These are phyloP conservation scores for Tetrao urogallus DNA, from an alignment of 2,113 vertebrate genomes.

Conservation along the genomic window DNA sequence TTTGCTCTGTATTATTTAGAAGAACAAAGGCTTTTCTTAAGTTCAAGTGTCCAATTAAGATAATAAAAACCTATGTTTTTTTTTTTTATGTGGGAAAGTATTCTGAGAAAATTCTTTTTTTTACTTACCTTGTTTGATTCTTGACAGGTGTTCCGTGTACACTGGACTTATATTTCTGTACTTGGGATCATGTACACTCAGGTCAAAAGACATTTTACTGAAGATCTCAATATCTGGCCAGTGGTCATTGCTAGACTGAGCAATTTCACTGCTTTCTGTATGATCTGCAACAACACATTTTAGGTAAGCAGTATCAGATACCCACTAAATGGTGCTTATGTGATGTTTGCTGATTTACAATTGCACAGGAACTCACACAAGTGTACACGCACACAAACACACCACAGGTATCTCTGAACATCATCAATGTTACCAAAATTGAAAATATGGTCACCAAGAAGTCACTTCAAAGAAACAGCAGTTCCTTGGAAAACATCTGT, in stretches of 20 bases:
- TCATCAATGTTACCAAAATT: neutral
- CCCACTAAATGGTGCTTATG: neutral
- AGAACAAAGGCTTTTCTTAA: neutral
- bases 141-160: constrained; percentile 84
- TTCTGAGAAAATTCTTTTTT: neutral
- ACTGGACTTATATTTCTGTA: constrained; percentile 89
- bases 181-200: constrained; percentile 89
- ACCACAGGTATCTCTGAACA: neutral
- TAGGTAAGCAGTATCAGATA: constrained; percentile 15
- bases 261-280: constrained; percentile 70
- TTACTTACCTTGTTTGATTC: constrained; percentile 83
- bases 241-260: constrained; percentile 75
- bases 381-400: neutral
- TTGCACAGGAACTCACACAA: neutral
- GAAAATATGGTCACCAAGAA: neutral
- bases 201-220: constrained; percentile 91
- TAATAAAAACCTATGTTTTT: neutral
- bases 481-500: neutral
- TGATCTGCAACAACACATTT: constrained; percentile 68
- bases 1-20: neutral
- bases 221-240: constrained; percentile 97
- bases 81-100: neutral
- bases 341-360: neutral
- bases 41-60: neutral
- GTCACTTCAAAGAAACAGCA: neutral